Evolutionary conservation across 2,888 invertebrate species (phyloP).

Genomic region (Aleiodes leptofemur): DNA sequence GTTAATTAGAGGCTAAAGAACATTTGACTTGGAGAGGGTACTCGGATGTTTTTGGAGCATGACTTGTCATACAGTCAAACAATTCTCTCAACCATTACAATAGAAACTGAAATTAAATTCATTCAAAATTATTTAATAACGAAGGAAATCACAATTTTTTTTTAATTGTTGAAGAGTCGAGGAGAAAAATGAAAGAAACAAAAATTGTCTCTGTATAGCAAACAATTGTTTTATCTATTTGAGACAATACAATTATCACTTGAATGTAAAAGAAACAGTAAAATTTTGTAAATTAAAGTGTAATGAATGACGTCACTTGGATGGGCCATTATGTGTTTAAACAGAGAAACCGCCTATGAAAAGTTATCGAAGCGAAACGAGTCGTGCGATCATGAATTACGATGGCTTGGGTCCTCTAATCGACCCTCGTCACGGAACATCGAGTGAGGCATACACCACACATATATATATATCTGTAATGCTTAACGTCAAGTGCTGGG

Average conservation of each 20-base stretch:
- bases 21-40: background rate
- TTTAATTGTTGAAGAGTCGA: background rate
- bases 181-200: background rate
- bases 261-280: background rate
- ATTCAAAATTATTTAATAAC: background rate
- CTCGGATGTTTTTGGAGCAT: constrained; percentile 18
- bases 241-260: background rate
- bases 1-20: constrained; percentile 23
- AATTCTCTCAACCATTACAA: constrained; percentile 11
- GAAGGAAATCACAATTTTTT: background rate
- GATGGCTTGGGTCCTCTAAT: constrained; percentile 34
- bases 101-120: constrained; percentile 1
- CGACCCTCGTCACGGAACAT: constrained; percentile 46
- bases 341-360: constrained; percentile 36
- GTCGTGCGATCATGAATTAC: constrained; percentile 40
- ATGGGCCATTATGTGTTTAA: constrained; percentile 16
- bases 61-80: constrained; percentile 13
- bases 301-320: constrained; percentile 11
- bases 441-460: constrained; percentile 28
- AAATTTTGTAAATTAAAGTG: background rate
- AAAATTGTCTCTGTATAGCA: constrained; percentile 6
- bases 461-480: constrained; percentile 28
- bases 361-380: constrained; percentile 41
- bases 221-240: background rate
- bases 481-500: constrained; percentile 8